Evolutionary conservation across 2,797 vertebrate genomes (phyloP).

Genomic region (Schizopygopsis pylzovi): DNA sequence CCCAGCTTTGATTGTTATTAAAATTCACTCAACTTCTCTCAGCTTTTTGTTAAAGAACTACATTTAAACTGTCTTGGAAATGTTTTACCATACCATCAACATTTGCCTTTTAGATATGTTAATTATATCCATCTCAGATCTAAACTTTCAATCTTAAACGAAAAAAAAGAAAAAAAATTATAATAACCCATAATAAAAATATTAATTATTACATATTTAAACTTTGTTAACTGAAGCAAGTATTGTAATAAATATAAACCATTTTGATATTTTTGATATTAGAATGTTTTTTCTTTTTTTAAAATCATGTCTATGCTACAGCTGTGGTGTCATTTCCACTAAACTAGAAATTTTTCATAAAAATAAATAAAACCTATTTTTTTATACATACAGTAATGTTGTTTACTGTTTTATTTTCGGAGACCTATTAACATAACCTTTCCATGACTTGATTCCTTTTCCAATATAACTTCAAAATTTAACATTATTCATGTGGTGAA

Average conservation of each 20-base stretch:
- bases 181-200: too few species aligned
- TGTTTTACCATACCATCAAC: not conserved
- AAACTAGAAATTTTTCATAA: too few species aligned
- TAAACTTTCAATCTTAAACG: not conserved
- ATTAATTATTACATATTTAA: not conserved
- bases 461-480: not conserved
- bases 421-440: not conserved
- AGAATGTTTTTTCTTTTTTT: not conserved
- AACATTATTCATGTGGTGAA: not conserved
- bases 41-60: not conserved
- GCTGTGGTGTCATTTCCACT: too few species aligned
- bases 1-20: constrained; percentile 7
- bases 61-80: not conserved
- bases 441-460: not conserved
- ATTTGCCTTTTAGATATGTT: not conserved
- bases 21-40: not conserved
- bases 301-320: too few species aligned
- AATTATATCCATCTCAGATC: not conserved
- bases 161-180: too few species aligned
- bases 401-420: not conserved
- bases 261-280: not conserved
- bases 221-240: not conserved
- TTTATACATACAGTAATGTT: not conserved
- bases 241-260: too few species aligned
- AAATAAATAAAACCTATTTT: too few species aligned